These are phyloP conservation scores for Chloromyia formosa DNA, from an alignment of 2,888 invertebrate genomes.

Conservation along the genomic window DNA sequence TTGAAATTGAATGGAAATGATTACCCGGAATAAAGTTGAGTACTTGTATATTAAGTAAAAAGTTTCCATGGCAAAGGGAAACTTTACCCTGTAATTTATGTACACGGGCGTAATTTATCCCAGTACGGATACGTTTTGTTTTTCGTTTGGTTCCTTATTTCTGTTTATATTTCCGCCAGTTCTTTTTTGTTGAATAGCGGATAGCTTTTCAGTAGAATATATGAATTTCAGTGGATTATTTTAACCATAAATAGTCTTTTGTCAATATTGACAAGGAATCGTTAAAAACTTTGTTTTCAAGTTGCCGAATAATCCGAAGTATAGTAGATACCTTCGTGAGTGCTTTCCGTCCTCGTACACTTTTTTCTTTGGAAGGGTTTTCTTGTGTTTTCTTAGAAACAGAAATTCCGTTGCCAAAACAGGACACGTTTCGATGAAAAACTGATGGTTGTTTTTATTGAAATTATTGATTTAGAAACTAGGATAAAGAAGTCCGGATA, in stretches of 20 bases:
- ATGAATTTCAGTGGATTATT: background rate
- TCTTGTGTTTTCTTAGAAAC: no score
- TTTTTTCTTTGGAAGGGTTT: no score
- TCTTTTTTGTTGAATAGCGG: background rate
- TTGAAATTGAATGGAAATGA: slow-evolving; percentile 4
- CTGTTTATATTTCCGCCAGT: background rate
- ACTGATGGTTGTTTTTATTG: no score
- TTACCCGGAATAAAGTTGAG: background rate
- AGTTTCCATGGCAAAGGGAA: slow-evolving; percentile 2
- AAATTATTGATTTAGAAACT: no score
- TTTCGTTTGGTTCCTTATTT: background rate
- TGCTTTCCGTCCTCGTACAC: no score
- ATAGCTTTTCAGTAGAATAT: background rate
- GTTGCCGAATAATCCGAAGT: background rate
- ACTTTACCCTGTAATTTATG: background rate
- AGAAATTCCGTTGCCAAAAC: no score
- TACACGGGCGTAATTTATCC: background rate
- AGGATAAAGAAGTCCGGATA: no score
- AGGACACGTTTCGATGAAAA: no score
- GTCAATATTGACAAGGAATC: background rate
- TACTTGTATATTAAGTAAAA: background rate
- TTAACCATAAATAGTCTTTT: slow-evolving; percentile 5
- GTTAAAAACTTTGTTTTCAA: background rate
- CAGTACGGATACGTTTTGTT: background rate
- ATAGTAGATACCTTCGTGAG: no score